These are phyloP conservation scores for Pharmacophagus antenor DNA, from an alignment of 2,888 invertebrate genomes.

Conservation along the genomic window DNA sequence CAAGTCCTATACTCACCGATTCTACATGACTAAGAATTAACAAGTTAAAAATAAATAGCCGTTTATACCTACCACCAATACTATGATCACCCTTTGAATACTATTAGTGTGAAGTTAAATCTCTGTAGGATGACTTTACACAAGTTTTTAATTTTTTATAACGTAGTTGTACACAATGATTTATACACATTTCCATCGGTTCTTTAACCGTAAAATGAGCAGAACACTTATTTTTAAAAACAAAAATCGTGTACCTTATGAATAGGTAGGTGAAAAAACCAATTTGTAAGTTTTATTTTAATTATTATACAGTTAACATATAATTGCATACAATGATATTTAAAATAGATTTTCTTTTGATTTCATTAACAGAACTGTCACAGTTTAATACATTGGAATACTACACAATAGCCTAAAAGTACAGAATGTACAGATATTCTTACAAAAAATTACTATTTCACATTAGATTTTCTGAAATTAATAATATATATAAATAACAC, in stretches of 20 bases:
- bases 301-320: conserved; percentile 75
- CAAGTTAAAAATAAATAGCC: no score
- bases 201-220: background rate
- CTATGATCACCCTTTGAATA: no score
- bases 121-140: no score
- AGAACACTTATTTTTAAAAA: conserved; percentile 21
- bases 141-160: no score
- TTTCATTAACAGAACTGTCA: conserved; percentile 63
- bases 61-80: no score
- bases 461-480: background rate
- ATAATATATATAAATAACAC: conserved; percentile 11
- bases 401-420: conserved; percentile 30
- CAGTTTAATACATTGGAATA: conserved; percentile 32
- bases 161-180: no score
- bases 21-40: no score
- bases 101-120: no score
- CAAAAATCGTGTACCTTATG: conserved; percentile 33
- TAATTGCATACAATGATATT: conserved; percentile 76
- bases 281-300: conserved; percentile 32
- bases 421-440: conserved; percentile 16
- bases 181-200: no score
- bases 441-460: conserved; percentile 7
- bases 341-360: conserved; percentile 77
- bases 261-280: no score
- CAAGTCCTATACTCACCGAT: no score